A percentile compares a stretch with the other conserved stretches of the same genome.
Conservation (phyloP, 1,140 invertebrate species). For the Zeugodacus cucurbitae region DNA sequence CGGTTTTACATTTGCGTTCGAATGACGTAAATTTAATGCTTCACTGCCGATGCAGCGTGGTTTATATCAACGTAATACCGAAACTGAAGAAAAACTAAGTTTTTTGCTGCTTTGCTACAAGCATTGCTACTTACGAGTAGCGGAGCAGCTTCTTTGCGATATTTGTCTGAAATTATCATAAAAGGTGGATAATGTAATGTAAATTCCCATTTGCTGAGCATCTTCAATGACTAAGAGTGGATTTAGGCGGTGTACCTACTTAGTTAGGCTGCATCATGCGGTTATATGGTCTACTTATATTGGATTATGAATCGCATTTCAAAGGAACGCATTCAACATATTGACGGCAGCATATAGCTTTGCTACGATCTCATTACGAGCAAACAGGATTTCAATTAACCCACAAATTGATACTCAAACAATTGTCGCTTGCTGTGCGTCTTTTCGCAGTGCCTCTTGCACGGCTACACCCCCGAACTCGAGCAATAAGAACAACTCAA, state of each 20-base stretch:
- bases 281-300: not conserved
- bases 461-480: not conserved
- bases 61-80: not conserved
- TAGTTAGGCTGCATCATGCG: not conserved
- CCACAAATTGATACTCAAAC: constrained; percentile 45
- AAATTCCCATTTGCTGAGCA: not conserved
- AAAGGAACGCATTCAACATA: not conserved
- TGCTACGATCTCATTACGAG: constrained; percentile 5
- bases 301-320: not conserved
- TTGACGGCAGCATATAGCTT: not conserved
- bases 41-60: not conserved
- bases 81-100: not conserved
- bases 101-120: not conserved
- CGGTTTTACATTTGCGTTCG: constrained; percentile 1
- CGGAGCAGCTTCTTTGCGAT: not conserved
- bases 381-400: constrained; percentile 48
- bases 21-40: constrained; percentile 13
- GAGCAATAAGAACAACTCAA: not conserved
- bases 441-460: not conserved
- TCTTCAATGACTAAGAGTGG: not conserved
- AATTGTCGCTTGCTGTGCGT: constrained; percentile 39
- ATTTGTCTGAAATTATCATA: not conserved
- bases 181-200: not conserved
- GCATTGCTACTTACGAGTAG: not conserved
- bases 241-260: not conserved